Percentiles rank a stretch among this genome's conserved stretches.
Evolutionary conservation across 2,113 vertebrate species (phyloP).

Genomic region (Limanda limanda): DNA sequence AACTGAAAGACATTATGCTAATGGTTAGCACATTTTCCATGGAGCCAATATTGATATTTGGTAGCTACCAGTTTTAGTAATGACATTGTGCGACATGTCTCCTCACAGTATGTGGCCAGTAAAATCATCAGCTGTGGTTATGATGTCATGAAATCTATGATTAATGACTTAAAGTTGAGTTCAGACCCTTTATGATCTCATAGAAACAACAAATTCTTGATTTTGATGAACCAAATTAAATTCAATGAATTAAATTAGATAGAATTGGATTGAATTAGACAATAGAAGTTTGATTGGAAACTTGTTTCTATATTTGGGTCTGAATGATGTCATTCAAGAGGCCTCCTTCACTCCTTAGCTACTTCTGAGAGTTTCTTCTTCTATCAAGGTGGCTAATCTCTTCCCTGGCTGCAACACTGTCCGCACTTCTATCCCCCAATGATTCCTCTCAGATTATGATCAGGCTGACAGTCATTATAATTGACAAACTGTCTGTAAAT

Average conservation of each 20-base stretch:
- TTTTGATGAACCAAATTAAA: neutral
- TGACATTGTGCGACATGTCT: neutral
- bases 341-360: no score
- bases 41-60: neutral
- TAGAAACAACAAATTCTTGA: neutral
- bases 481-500: neutral
- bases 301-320: slow-evolving; percentile 20
- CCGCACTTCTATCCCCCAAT: no score
- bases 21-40: neutral
- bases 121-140: neutral
- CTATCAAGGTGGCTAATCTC: no score
- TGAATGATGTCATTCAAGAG: no score
- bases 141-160: neutral
- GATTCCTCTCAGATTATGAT: no score
- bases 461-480: no score
- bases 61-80: neutral
- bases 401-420: no score
- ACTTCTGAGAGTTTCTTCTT: no score
- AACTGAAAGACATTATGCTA: neutral
- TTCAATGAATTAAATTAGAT: neutral
- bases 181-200: neutral
- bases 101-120: neutral
- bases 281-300: neutral
- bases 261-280: neutral
- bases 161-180: neutral